Evolutionary conservation across 2,113 vertebrate genomes (phyloP), one percentile per base, ranked within the genome.

Genomic region (Fregata magnificens): DNA sequence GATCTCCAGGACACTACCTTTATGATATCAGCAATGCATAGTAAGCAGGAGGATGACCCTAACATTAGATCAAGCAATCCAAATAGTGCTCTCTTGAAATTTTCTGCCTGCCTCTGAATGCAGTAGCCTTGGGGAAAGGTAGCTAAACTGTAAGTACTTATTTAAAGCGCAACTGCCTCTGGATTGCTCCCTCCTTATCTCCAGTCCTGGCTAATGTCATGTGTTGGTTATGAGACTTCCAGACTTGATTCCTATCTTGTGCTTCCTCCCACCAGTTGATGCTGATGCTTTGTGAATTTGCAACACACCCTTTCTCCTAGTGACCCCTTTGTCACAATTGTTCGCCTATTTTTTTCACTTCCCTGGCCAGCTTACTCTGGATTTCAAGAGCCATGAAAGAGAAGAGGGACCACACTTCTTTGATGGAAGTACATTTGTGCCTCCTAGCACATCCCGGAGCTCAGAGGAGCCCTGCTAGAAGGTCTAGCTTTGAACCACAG

Each of bases 101-200:
- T 25, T 44, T 22, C 85, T 96, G 74, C 82, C 69, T 32, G 13
- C 26, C 31, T 61, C 47, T 5, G 36, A 52, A 63, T 20, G 67
- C 47, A 29, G 15, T 19, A 90, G 80, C 86, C 83, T 21, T 45
- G 47, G 79, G 82, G 74, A 82, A 58, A 91, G 49, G 53, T 3
- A 82, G 78, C 73, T 72, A 38, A 82, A 36, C 40, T 49, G 40
- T 17, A 82, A 82, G 89, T 29, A 19, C 36, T 94, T 45, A 61
- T 49, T 91, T 87, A 89, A 93, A 96, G 71, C 1, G 78, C 95
- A 96, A 94, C 89, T 93, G 84, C 84, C 84, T 95, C 86, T 93
- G 86, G 53, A 91, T 76, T 69, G 61, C 95, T 92, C 59, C 49
- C 52, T 95, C 70, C 69, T 82, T 92, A 91, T 90, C 97, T 96